Evolutionary conservation across 2,888 invertebrate genomes (phyloP), one percentile per base, ranked within the genome.

Genomic region (Geophilus truncorum): DNA sequence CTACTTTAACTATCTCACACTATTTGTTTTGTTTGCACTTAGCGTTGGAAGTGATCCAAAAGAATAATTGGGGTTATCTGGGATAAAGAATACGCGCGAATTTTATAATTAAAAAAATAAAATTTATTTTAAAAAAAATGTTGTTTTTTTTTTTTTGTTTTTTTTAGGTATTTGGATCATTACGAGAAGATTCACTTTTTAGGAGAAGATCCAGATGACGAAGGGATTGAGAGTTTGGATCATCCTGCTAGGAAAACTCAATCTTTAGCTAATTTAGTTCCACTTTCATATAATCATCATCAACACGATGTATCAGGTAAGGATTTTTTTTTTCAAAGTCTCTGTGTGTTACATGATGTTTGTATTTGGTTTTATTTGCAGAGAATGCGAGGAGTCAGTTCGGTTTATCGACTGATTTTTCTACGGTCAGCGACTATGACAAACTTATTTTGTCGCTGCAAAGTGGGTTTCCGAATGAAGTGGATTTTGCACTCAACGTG

Each of bases 381-480:
- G 84, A 84, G 25, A 80, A 82, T 10, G 45, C 83, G 18, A 82
- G 84, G 45, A 78, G n/a, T 25, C 80, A 82, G 30, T 80, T 82
- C 32, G 84, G 83, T 2, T 77, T 84, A 81, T 83, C 83, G 28
- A 32, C 80, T 9, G 82, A 83, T 25, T 57, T 82, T 36, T 81
- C 80, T 45, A 18, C 32, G 25, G 82, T 84, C 70, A 86, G 85
- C 0, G 94, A 94, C 85, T 95, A 94, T 86, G 93, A 94, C 84
- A 92, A 95, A 82, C 89, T 99, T 81, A 92, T 95, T n/a, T 89
- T 97, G 80, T 96, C 98, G 0, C 90, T 99, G 51, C 89, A 96
- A 80, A 96, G 96, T n/a, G 97, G 98, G 0, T 90, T 99, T 86
- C 98, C 98, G 6, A 99, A 99, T 87, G 98, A 99, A 87, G 96